These are phyloP conservation scores for Silurus lanzhouensis DNA, from an alignment of 2,797 vertebrate species.

Conservation along the genomic window DNA sequence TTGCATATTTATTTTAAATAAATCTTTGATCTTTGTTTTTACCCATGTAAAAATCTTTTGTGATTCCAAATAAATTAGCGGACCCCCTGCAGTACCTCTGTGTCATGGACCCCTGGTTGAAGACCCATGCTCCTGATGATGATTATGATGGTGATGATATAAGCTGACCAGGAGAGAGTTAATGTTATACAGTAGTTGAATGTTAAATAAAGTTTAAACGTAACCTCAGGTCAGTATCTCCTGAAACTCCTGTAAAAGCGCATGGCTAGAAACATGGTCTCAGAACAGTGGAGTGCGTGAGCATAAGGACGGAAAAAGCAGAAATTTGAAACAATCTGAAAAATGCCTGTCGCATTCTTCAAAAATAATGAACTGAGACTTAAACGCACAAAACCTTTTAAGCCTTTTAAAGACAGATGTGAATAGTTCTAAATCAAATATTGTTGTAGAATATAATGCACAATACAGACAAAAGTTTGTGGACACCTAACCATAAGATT, in stretches of 20 bases:
- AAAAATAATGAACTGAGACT: constrained; percentile 27
- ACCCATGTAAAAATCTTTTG: too few relatives aligned
- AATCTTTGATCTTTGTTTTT: too few relatives aligned
- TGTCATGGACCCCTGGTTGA: too few relatives aligned
- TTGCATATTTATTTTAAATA: too few relatives aligned
- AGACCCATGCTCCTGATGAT: neutral
- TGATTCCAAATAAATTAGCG: too few relatives aligned
- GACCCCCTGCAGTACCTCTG: too few relatives aligned
- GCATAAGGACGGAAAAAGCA: constrained; percentile 24
- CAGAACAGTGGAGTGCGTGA: constrained; percentile 1
- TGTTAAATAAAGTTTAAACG: constrained; percentile 2
- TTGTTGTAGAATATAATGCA: too few relatives aligned
- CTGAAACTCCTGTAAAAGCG: neutral
- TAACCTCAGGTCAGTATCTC: constrained; percentile 6
- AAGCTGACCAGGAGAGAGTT: neutral
- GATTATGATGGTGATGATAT: neutral
- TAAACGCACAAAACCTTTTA: neutral
- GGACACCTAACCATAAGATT: too few relatives aligned
- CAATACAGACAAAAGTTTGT: too few relatives aligned
- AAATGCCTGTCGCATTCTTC: constrained; percentile 39
- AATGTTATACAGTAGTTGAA: too few relatives aligned
- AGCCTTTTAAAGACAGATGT: neutral
- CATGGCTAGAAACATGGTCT: neutral
- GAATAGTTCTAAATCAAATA: neutral
- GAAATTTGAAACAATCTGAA: constrained; percentile 62